phyloP scores from a whole-genome alignment of 2,888 invertebrate genomes.

The Drosophila anceps region DNA sequence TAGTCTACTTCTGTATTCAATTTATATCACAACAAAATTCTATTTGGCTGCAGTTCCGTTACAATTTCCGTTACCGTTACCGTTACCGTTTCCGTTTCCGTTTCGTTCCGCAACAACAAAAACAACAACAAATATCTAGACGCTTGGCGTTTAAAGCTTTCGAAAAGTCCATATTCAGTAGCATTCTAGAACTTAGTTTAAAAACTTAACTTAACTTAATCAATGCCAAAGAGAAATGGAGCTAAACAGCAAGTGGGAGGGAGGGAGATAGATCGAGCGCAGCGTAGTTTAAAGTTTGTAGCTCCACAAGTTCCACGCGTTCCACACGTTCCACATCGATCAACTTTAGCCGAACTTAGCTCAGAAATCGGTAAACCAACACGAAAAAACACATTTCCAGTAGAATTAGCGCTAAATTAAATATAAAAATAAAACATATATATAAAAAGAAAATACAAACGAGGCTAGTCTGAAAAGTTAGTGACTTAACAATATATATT shows the following conservation, averaged over 20 bases:
- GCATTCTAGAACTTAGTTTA: constrained; percentile 62
- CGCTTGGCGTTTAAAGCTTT: constrained; percentile 32
- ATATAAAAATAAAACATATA: constrained; percentile 13
- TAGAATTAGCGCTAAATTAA: constrained; percentile 49
- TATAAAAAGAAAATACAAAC: constrained; percentile 1
- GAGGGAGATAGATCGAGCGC: constrained; percentile 12
- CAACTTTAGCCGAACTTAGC: constrained; percentile 6
- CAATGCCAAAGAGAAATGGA: constrained; percentile 61
- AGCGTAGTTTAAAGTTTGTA: constrained; percentile 28
- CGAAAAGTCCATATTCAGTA: constrained; percentile 74
- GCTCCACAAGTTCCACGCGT: constrained; percentile 8
- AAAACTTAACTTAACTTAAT: constrained; percentile 55
- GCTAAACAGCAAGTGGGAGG: constrained; percentile 18
- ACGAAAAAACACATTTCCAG: constrained; percentile 56
- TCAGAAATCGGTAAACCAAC: constrained; percentile 31
- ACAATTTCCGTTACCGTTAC: constrained; percentile 12
- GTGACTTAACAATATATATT: neutral
- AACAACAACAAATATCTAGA: constrained; percentile 12
- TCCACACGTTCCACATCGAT: constrained; percentile 9
- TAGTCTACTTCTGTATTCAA: constrained; percentile 39
- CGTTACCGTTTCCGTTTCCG: constrained; percentile 12
- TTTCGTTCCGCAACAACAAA: constrained; percentile 10
- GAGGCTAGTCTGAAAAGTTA: neutral
- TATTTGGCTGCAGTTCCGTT: constrained; percentile 35
- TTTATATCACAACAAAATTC: constrained; percentile 21